Percentiles rank a stretch among this genome's conserved stretches.
These are phyloP conservation scores for Aphis craccivora DNA, from an alignment of 1,140 invertebrate genomes.

Conservation along the genomic window DNA sequence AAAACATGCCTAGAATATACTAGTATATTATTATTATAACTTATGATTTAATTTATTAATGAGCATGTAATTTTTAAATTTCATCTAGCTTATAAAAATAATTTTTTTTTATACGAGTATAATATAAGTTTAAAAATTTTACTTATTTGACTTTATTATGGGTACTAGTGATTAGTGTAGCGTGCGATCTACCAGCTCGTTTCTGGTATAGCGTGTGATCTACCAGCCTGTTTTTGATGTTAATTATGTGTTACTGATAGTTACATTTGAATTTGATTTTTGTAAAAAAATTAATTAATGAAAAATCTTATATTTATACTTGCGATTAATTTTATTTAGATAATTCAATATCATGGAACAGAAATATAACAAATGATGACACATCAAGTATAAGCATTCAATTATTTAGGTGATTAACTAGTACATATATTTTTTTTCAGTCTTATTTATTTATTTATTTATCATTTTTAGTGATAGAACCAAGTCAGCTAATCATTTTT, in stretches of 20 bases:
- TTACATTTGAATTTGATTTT: neutral
- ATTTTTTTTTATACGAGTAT: neutral
- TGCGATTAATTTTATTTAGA: conserved; percentile 12
- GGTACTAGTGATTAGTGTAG: neutral
- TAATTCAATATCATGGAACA: conserved; percentile 49
- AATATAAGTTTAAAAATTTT: neutral
- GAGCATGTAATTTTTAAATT: conserved; percentile 15
- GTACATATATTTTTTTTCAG: neutral
- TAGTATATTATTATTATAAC: neutral
- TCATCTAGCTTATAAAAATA: neutral
- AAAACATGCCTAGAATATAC: neutral
- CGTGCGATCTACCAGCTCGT: no score
- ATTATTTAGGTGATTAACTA: conserved; percentile 39
- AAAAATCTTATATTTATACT: neutral
- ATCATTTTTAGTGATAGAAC: conserved; percentile 27
- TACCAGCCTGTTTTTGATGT: no score
- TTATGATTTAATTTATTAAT: neutral
- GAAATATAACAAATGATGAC: conserved; percentile 53
- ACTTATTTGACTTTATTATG: neutral
- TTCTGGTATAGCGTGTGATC: no score
- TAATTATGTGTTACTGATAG: neutral
- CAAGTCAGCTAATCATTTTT: neutral
- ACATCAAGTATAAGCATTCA: conserved; percentile 55
- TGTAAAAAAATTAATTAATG: neutral
- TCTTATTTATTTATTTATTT: neutral